phyloP scores from a whole-genome alignment of 2,888 invertebrate genomes.

The Frankliniella fusca region DNA sequence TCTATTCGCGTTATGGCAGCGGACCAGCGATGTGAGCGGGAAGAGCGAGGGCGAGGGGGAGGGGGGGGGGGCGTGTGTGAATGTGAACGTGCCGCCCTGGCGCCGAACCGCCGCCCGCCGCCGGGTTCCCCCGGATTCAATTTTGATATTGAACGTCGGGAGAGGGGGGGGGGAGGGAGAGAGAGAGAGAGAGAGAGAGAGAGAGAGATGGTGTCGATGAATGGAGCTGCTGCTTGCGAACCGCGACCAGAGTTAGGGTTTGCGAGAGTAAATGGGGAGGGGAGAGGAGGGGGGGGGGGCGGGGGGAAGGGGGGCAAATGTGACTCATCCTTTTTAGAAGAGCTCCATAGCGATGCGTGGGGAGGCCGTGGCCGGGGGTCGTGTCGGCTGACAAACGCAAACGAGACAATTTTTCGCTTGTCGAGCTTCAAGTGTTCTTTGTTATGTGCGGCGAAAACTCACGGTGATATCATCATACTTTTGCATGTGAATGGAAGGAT shows the following conservation, averaged over 20 bases:
- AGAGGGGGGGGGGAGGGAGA: background rate
- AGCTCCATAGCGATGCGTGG: background rate
- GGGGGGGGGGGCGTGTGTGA: background rate
- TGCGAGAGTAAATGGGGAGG: too few relatives aligned
- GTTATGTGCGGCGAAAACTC: background rate
- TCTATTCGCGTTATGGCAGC: background rate
- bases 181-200: conserved; percentile 15
- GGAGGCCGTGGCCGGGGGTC: background rate
- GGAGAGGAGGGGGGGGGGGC: background rate
- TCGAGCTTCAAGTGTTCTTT: background rate
- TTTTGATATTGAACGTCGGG: conserved; percentile 13
- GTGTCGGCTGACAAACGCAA: background rate
- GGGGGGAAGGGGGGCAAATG: background rate
- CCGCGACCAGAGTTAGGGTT: too few relatives aligned
- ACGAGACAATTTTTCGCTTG: background rate
- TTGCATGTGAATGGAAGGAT: too few relatives aligned
- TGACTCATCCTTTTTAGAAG: conserved; percentile 7
- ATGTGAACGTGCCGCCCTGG: background rate
- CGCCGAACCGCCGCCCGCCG: background rate
- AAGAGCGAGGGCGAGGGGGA: background rate
- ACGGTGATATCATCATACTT: background rate
- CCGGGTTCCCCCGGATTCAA: conserved; percentile 1
- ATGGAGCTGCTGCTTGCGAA: too few relatives aligned
- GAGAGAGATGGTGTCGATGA: background rate
- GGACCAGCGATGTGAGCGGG: background rate